Conservation (phyloP, 23 tunicate species). For the Ciona savignyi region DNA sequence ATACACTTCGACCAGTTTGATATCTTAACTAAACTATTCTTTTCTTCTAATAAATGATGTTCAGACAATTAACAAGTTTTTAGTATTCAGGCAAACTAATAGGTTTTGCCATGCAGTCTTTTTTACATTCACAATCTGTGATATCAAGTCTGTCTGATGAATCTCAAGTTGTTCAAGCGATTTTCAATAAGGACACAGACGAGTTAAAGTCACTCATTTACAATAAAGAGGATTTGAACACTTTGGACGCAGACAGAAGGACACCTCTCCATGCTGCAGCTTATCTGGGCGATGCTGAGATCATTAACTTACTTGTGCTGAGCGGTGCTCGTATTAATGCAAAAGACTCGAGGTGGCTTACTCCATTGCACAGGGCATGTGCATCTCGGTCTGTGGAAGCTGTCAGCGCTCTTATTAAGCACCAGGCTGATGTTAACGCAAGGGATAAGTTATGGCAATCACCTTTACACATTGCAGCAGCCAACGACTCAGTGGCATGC, state of each 20-base stretch:
- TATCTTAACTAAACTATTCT: no score
- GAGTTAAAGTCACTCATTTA: conserved; percentile 66
- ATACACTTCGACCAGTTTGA: no score
- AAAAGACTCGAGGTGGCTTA: conserved; percentile 86
- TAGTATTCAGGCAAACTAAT: no score
- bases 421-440: conserved; percentile 89
- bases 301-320: conserved; percentile 51
- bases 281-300: conserved; percentile 75
- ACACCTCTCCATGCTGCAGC: conserved; percentile 92
- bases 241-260: conserved; percentile 56
- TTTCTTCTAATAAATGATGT: no score
- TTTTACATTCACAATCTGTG: conserved; percentile 32
- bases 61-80: no score
- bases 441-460: conserved; percentile 93
- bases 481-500: conserved; percentile 82
- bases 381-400: conserved; percentile 79
- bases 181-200: conserved; percentile 66
- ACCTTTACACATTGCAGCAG: conserved; percentile 92
- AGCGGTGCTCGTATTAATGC: conserved; percentile 89
- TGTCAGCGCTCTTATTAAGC: conserved; percentile 56
- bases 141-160: conserved; percentile 71
- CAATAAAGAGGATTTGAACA: conserved; percentile 80
- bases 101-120: conserved; percentile 49
- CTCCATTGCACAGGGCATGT: conserved; percentile 92
- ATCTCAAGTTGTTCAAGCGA: conserved; percentile 48